Evolutionary conservation across 2,888 invertebrate genomes (phyloP).

Genomic region (Nysson spinosus): DNA sequence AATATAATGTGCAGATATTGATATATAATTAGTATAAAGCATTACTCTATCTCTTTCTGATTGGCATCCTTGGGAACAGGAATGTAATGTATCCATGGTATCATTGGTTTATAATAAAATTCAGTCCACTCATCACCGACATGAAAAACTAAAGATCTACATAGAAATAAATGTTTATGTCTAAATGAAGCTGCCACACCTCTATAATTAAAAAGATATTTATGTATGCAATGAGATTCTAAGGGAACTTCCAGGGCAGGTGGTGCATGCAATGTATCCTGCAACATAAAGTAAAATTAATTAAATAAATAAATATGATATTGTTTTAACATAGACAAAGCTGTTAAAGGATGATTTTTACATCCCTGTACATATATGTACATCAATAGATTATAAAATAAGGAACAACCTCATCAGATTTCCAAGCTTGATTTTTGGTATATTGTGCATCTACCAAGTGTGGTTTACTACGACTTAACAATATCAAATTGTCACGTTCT

Average conservation of each 20-base stretch:
- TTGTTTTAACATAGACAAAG: too few relatives aligned
- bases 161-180: conserved; percentile 96
- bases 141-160: conserved; percentile 95
- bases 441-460: conserved; percentile 94
- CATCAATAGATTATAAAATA: too few relatives aligned
- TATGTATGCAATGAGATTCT: conserved; percentile 94
- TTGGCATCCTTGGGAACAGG: conserved; percentile 85
- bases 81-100: conserved; percentile 97
- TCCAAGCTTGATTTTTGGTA: conserved; percentile 99
- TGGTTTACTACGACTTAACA: conserved; percentile 87
- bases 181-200: conserved; percentile 98
- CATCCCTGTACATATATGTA: not conserved
- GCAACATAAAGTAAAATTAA: conserved; percentile 35
- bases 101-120: conserved; percentile 93
- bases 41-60: conserved; percentile 84
- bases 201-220: conserved; percentile 96
- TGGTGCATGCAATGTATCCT: conserved; percentile 91
- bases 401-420: conserved; percentile 92
- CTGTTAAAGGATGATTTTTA: too few relatives aligned
- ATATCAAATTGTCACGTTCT: conserved; percentile 92
- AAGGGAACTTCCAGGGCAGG: conserved; percentile 93
- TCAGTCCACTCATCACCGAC: conserved; percentile 96
- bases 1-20: too few relatives aligned
- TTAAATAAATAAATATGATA: not conserved
- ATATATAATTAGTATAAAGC: not conserved